Evolutionary conservation across 2,888 invertebrate genomes (phyloP).

Genomic region (Galerucella pusilla): DNA sequence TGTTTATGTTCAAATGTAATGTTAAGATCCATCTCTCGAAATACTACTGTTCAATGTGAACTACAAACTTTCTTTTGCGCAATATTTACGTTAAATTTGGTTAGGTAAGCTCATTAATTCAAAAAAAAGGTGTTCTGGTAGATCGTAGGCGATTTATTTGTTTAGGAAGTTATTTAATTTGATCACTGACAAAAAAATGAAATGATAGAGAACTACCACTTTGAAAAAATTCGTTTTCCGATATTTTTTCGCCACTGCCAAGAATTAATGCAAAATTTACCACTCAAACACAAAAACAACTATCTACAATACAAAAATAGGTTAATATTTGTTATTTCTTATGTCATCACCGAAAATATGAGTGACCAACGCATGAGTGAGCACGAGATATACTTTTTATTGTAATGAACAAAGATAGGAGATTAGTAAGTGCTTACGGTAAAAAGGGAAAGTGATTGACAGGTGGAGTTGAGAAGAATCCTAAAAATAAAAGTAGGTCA

Average conservation of each 20-base stretch:
- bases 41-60: neutral
- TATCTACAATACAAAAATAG: conserved; percentile 35
- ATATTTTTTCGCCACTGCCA: conserved; percentile 17
- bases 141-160: conserved; percentile 20
- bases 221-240: neutral
- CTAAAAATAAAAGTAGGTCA: conserved; percentile 22
- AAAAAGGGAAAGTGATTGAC: conserved; percentile 12
- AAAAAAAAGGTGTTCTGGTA: conserved; percentile 12
- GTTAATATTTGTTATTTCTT: conserved; percentile 36
- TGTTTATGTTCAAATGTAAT: neutral
- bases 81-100: conserved; percentile 10
- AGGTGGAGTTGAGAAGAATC: conserved; percentile 17
- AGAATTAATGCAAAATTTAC: conserved; percentile 20
- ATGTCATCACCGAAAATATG: conserved; percentile 41
- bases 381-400: neutral
- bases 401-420: neutral
- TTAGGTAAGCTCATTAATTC: conserved; percentile 9
- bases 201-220: neutral
- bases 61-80: conserved; percentile 18
- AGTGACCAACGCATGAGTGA: neutral
- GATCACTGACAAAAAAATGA: neutral
- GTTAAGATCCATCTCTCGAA: conserved; percentile 3
- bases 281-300: conserved; percentile 32
- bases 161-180: neutral
- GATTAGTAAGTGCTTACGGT: neutral